Conservation (phyloP, 2,113 vertebrate species). For the Petrocephalus microphthalmus region DNA sequence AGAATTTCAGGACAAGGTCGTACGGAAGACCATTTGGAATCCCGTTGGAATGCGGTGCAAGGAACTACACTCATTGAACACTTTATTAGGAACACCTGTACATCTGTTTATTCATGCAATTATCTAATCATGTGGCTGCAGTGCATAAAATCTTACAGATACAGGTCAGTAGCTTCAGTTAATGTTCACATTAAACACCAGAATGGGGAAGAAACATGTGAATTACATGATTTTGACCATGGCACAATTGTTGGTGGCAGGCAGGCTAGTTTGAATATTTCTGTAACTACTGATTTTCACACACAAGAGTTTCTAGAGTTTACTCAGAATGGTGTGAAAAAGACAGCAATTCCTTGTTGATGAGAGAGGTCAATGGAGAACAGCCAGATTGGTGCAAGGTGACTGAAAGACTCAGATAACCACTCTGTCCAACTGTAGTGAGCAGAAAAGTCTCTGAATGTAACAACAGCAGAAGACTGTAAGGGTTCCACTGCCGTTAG, state of each 20-base stretch:
- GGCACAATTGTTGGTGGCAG: background rate
- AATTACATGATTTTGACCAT: background rate
- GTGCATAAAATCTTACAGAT: background rate
- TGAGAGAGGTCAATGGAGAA: background rate
- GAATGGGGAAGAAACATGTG: background rate
- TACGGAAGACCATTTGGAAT: no score
- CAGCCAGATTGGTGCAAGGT: background rate
- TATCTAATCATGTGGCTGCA: background rate
- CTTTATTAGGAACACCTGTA: background rate
- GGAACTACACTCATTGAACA: no score
- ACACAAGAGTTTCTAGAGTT: background rate
- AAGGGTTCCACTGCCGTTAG: background rate
- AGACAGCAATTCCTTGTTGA: background rate
- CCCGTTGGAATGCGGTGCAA: no score
- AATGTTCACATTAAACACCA: background rate
- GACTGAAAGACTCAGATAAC: background rate
- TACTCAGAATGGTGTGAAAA: background rate
- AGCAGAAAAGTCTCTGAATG: background rate
- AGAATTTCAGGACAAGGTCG: background rate
- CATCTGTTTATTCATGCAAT: background rate
- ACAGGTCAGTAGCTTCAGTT: background rate
- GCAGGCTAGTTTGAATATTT: background rate
- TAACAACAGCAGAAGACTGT: background rate
- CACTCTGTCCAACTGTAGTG: background rate
- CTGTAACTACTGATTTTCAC: background rate